A percentile compares a stretch with the other conserved stretches of the same genome.
Evolutionary conservation across 2,888 invertebrate genomes (phyloP).

Genomic region (Ophraella communa): DNA sequence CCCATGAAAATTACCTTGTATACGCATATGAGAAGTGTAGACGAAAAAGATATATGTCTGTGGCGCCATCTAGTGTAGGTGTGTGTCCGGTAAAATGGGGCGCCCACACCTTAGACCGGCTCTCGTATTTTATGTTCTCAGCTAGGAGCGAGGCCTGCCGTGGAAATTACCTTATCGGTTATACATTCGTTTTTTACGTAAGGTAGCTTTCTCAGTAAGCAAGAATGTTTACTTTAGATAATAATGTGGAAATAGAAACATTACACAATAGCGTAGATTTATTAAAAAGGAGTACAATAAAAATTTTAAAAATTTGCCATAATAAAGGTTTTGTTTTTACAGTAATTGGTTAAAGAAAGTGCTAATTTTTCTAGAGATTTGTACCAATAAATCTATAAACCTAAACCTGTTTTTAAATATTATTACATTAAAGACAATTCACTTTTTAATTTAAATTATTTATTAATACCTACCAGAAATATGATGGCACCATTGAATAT

Average conservation of each 20-base stretch:
- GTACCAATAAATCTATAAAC: too few species aligned
- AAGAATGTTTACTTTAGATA: slow-evolving; percentile 9
- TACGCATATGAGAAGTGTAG: slow-evolving; percentile 15
- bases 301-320: neutral
- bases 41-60: slow-evolving; percentile 34
- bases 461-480: too few species aligned
- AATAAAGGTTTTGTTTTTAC: too few species aligned
- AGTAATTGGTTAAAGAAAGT: too few species aligned
- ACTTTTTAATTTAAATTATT: too few species aligned
- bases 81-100: slow-evolving; percentile 35
- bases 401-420: too few species aligned
- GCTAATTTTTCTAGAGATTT: too few species aligned
- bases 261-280: neutral
- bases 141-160: slow-evolving; percentile 28
- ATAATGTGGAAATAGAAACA: neutral
- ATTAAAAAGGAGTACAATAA: neutral
- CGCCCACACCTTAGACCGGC: slow-evolving; percentile 34
- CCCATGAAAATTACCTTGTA: neutral
- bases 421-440: too few species aligned
- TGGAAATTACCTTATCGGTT: slow-evolving; percentile 31
- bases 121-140: slow-evolving; percentile 28
- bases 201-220: slow-evolving; percentile 13
- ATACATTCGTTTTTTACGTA: slow-evolving; percentile 29
- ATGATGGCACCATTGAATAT: too few species aligned
- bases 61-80: slow-evolving; percentile 42